Evolutionary conservation across 37 sponge, comb jelly and placozoan species (phyloP).

Genomic region (Halichondria panicea): DNA sequence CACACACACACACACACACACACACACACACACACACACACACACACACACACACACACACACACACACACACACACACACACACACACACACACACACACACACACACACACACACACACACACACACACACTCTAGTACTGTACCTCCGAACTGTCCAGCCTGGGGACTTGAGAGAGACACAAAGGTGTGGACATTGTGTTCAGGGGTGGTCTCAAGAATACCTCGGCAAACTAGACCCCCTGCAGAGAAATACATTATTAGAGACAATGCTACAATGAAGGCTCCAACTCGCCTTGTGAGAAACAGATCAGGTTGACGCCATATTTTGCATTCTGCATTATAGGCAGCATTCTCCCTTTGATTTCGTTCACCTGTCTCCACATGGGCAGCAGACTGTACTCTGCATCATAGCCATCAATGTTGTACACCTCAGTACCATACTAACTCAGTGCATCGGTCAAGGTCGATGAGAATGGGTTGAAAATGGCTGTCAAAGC

Average conservation of each 20-base stretch:
- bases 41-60: no score
- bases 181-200: conserved; percentile 82
- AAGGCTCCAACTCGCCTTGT: conserved; percentile 48
- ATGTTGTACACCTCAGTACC: conserved; percentile 73
- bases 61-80: no score
- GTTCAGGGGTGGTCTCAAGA: conserved; percentile 65
- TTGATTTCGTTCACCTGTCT: conserved; percentile 55
- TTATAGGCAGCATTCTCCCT: conserved; percentile 52
- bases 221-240: conserved; percentile 77
- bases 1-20: no score
- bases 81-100: conserved; percentile 7
- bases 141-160: conserved; percentile 90
- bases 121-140: not conserved
- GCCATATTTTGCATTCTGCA: conserved; percentile 57
- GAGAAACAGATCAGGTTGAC: conserved; percentile 76
- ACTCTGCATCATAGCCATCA: conserved; percentile 34
- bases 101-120: conserved; percentile 7
- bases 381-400: conserved; percentile 45
- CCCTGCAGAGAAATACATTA: conserved; percentile 43
- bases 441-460: no score
- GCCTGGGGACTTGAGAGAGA: conserved; percentile 81
- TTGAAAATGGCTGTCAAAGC: no score
- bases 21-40: no score
- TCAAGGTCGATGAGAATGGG: no score
- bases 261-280: not conserved